Evolutionary conservation across 2,113 vertebrate species (phyloP).

Genomic region (Nesoenas mayeri): DNA sequence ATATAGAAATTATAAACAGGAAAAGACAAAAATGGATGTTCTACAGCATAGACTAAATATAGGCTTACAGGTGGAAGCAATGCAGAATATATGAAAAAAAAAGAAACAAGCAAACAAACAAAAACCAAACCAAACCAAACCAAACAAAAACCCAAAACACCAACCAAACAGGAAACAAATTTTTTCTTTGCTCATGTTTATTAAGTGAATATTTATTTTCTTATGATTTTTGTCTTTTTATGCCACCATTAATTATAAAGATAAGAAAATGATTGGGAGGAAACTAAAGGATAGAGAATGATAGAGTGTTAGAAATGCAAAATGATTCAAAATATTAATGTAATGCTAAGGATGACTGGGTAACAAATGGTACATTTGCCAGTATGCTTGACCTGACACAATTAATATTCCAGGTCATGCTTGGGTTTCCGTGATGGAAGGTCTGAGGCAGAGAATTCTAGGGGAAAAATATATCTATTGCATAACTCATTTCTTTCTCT

Average conservation of each 20-base stretch:
- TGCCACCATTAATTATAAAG: slow-evolving; percentile 43
- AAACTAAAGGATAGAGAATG: slow-evolving; percentile 71
- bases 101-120: no score
- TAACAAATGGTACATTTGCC: slow-evolving; percentile 83
- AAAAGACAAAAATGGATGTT: not conserved
- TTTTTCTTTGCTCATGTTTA: not conserved
- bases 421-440: slow-evolving; percentile 78
- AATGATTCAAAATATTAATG: slow-evolving; percentile 85
- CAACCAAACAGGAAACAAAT: not conserved
- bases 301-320: slow-evolving; percentile 76
- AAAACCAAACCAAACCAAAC: no score
- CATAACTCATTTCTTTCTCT: slow-evolving; percentile 69
- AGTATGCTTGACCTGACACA: slow-evolving; percentile 75
- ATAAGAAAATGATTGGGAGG: slow-evolving; percentile 61
- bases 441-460: slow-evolving; percentile 67
- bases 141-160: not conserved
- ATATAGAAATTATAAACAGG: not conserved
- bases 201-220: slow-evolving; percentile 24
- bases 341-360: slow-evolving; percentile 80
- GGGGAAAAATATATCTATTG: slow-evolving; percentile 72
- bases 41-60: not conserved
- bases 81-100: not conserved
- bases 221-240: not conserved
- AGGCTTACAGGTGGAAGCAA: not conserved
- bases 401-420: slow-evolving; percentile 84